These are phyloP conservation scores for Caenorhabditis afra DNA, from an alignment of 2,888 invertebrate species.

Conservation along the genomic window DNA sequence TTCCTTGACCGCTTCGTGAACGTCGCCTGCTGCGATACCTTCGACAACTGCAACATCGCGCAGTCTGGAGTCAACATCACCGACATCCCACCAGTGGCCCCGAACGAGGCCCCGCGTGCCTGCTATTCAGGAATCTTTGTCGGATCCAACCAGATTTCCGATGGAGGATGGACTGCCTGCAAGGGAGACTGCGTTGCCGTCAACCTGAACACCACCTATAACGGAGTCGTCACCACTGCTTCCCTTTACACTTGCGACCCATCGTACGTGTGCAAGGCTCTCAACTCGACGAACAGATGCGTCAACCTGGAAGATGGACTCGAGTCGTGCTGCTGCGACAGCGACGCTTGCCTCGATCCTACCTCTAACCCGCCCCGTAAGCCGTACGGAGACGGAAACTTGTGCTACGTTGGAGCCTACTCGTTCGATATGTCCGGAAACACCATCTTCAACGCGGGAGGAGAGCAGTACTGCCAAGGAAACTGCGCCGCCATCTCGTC, in stretches of 20 bases:
- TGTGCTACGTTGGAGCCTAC: conserved; percentile 67
- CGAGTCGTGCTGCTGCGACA: conserved; percentile 59
- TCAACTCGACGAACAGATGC: conserved; percentile 55
- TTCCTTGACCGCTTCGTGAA: conserved; percentile 48
- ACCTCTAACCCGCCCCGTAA: conserved; percentile 54
- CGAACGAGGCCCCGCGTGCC: conserved; percentile 62
- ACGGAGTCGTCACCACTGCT: conserved; percentile 39
- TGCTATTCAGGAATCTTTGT: conserved; percentile 66
- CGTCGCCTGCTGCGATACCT: conserved; percentile 60
- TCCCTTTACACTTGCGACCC: conserved; percentile 69
- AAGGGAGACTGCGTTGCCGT: conserved; percentile 66
- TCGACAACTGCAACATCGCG: conserved; percentile 58
- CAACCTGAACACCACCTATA: conserved; percentile 59
- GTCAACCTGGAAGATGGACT: conserved; percentile 56
- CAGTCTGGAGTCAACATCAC: conserved; percentile 49
- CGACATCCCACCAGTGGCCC: conserved; percentile 45
- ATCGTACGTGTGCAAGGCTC: conserved; percentile 58
- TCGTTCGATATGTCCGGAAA: conserved; percentile 44
- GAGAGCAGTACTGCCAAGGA: conserved; percentile 62
- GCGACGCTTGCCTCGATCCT: conserved; percentile 63
- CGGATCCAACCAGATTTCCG: conserved; percentile 46
- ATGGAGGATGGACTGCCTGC: conserved; percentile 65
- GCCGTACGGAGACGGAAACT: conserved; percentile 57
- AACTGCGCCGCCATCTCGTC: conserved; percentile 64
- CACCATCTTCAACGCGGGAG: conserved; percentile 56